phyloP scores from a whole-genome alignment of 2,797 vertebrate genomes.

The Notamacropus eugenii region DNA sequence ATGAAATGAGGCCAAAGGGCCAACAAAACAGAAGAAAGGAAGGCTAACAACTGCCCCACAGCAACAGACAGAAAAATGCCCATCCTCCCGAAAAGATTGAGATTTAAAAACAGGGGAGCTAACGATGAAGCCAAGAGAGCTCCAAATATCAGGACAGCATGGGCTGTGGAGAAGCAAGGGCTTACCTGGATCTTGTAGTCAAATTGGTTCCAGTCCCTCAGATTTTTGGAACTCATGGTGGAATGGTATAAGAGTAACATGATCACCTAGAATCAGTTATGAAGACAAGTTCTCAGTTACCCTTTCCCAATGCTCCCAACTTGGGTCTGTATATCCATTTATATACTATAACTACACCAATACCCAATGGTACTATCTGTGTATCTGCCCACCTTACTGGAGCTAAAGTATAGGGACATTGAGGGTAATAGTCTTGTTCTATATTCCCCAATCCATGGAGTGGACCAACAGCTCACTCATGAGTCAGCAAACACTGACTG shows the following conservation, averaged over 20 bases:
- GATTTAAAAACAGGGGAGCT: not conserved
- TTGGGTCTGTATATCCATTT: not conserved
- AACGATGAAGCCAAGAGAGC: not conserved
- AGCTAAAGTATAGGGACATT: not conserved
- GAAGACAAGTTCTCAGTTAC: not conserved
- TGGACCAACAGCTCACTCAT: not conserved
- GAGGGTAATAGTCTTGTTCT: not conserved
- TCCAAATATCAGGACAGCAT: not conserved
- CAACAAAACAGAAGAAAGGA: not conserved
- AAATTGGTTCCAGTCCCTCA: constrained; percentile 85
- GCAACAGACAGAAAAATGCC: not conserved
- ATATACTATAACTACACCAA: not conserved
- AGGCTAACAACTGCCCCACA: not conserved
- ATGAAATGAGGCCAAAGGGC: not conserved
- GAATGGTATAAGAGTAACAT: constrained; percentile 91
- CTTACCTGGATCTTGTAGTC: constrained; percentile 91
- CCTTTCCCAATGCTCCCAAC: not conserved
- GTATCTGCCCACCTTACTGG: not conserved
- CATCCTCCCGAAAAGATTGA: constrained; percentile 14
- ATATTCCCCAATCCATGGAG: not conserved
- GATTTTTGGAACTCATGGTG: constrained; percentile 88
- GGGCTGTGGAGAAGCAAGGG: not conserved
- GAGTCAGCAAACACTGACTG: not conserved
- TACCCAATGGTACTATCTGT: not conserved
- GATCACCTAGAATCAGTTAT: constrained; percentile 86